Evolutionary conservation across 2,113 vertebrate genomes (phyloP).

Genomic region (Amphiprion percula): DNA sequence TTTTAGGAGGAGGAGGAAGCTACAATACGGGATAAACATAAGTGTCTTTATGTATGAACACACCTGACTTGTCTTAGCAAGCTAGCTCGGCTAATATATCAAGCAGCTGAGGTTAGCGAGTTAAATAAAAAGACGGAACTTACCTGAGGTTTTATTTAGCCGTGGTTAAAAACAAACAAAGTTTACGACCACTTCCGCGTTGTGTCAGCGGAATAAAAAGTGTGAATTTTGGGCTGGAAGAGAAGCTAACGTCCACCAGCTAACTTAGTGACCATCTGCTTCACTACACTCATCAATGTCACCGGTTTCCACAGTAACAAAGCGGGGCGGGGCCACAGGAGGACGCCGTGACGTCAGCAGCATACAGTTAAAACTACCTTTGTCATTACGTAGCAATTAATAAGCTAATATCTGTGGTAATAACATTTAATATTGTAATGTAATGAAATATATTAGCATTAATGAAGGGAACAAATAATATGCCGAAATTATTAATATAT

Average conservation of each 20-base stretch:
- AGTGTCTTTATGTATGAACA: neutral
- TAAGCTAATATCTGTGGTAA: too few species aligned
- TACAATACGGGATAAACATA: neutral
- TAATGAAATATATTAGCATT: too few species aligned
- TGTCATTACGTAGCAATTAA: neutral
- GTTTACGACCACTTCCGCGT: neutral
- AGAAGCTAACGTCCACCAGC: constrained; percentile 50
- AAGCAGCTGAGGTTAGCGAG: constrained; percentile 14
- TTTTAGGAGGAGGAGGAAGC: neutral
- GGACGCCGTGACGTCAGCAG: neutral
- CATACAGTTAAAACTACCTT: neutral
- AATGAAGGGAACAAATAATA: too few species aligned
- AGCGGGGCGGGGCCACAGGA: constrained; percentile 43
- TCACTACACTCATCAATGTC: constrained; percentile 52
- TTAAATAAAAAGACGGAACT: neutral
- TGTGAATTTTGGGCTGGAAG: neutral
- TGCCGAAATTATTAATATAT: too few species aligned
- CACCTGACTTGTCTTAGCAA: constrained; percentile 2
- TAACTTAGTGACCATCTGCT: constrained; percentile 38
- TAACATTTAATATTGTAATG: too few species aligned
- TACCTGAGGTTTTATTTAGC: constrained; percentile 46
- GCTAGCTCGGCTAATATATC: constrained; percentile 33
- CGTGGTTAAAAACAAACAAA: neutral
- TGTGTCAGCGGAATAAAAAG: neutral
- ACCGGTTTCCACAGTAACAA: constrained; percentile 77